Conservation (phyloP, 2,888 invertebrate genomes). For the Harpalus rufipes region DNA sequence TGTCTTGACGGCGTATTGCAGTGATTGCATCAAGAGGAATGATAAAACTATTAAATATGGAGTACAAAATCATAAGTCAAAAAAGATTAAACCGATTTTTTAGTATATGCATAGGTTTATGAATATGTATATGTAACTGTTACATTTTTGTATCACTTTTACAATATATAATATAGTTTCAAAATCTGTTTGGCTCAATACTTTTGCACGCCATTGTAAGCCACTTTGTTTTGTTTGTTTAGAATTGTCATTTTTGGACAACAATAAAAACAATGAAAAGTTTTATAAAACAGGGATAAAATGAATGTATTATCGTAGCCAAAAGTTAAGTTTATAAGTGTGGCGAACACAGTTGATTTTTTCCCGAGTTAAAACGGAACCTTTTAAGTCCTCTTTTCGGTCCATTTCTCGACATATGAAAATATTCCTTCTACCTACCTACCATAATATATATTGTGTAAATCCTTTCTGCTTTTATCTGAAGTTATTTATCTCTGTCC, state of each 20-base stretch:
- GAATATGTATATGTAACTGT: too few species aligned
- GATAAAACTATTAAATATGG: too few species aligned
- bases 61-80: too few species aligned
- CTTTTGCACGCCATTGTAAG: too few species aligned
- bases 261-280: background rate
- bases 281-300: background rate
- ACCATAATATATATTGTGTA: conserved; percentile 65
- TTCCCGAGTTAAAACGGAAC: conserved; percentile 49
- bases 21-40: too few species aligned
- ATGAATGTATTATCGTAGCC: conserved; percentile 8
- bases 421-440: conserved; percentile 60
- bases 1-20: too few species aligned
- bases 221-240: too few species aligned
- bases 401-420: conserved; percentile 65
- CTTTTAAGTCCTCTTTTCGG: conserved; percentile 59
- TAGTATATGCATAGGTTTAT: too few species aligned
- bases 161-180: too few species aligned
- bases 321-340: conserved; percentile 9
- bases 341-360: conserved; percentile 48
- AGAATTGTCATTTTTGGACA: background rate
- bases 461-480: conserved; percentile 64
- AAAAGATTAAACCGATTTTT: too few species aligned
- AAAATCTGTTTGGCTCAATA: too few species aligned
- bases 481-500: conserved; percentile 65
- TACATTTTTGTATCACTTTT: too few species aligned